Percentiles rank a stretch among this genome's conserved stretches.
Conservation (phyloP, 1,140 invertebrate genomes). For the Amyelois transitella region DNA sequence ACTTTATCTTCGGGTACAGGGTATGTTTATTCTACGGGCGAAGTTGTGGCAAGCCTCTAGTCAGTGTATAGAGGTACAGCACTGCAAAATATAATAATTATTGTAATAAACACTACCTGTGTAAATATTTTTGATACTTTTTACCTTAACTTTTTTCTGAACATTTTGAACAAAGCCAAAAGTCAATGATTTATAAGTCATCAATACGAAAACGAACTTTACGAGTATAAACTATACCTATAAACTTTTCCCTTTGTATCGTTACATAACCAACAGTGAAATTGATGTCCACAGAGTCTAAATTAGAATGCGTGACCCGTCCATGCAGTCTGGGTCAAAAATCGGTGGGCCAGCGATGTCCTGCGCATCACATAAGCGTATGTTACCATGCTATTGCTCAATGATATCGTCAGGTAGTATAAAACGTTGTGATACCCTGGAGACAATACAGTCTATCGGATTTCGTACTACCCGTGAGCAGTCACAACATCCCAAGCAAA, state of each 20-base stretch:
- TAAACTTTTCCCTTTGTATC: constrained; percentile 32
- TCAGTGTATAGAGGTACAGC: no score
- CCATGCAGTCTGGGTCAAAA: constrained; percentile 53
- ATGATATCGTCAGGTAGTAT: constrained; percentile 48
- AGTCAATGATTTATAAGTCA: no score
- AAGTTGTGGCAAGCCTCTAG: no score
- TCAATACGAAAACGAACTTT: constrained; percentile 2
- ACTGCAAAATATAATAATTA: no score
- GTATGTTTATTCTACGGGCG: no score
- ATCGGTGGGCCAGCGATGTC: constrained; percentile 43
- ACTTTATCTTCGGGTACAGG: no score
- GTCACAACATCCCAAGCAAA: constrained; percentile 66
- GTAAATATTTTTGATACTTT: no score
- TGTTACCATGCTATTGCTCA: constrained; percentile 43
- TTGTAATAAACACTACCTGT: no score
- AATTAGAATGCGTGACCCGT: constrained; percentile 62
- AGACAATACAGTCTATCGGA: constrained; percentile 54
- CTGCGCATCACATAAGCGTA: constrained; percentile 42
- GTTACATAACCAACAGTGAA: constrained; percentile 64
- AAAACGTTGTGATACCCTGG: constrained; percentile 47
- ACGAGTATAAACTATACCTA: background rate
- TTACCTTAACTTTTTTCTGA: no score
- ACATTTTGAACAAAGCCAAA: no score
- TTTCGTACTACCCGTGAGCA: constrained; percentile 50
- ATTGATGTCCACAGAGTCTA: constrained; percentile 48